Percentiles rank a stretch among this genome's conserved stretches.
Conservation (phyloP, 35 echinoderm and acorn worm genomes). For the Diadema setosum region DNA sequence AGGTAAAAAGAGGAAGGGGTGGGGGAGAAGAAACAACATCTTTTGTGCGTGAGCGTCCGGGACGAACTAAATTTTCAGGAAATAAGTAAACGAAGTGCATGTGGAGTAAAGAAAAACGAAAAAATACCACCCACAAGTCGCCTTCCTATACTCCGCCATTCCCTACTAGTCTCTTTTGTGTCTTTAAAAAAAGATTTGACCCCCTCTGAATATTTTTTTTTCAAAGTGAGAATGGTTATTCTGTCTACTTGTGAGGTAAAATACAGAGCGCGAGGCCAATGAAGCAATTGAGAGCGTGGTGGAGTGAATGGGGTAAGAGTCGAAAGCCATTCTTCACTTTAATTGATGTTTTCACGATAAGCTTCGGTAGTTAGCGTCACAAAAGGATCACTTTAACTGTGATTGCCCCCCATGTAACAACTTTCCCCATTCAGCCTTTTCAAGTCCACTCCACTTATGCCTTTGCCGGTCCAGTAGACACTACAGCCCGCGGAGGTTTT, state of each 20-base stretch:
- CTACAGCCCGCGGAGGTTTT: too few species aligned
- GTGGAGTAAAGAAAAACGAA: neutral
- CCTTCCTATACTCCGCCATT: neutral
- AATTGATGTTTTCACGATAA: constrained; percentile 10
- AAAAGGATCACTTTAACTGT: neutral
- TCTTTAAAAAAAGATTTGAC: neutral
- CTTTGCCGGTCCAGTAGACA: too few species aligned
- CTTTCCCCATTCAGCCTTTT: neutral
- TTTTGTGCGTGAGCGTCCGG: neutral
- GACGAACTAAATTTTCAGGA: too few species aligned
- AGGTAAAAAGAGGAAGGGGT: too few species aligned
- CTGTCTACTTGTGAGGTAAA: neutral
- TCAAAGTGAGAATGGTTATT: neutral
- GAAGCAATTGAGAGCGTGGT: neutral
- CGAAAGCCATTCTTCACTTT: neutral
- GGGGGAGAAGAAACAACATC: neutral
- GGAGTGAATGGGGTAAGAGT: neutral
- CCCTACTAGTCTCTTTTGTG: neutral
- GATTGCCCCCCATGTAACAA: neutral
- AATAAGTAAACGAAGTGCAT: neutral
- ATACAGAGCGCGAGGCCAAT: neutral
- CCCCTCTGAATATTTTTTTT: neutral
- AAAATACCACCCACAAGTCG: neutral
- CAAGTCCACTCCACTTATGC: too few species aligned
- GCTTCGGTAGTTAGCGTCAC: neutral